Evolutionary conservation across 2,888 invertebrate species (phyloP), one percentile per base, ranked within the genome.

Genomic region (Eilema griseolum): DNA sequence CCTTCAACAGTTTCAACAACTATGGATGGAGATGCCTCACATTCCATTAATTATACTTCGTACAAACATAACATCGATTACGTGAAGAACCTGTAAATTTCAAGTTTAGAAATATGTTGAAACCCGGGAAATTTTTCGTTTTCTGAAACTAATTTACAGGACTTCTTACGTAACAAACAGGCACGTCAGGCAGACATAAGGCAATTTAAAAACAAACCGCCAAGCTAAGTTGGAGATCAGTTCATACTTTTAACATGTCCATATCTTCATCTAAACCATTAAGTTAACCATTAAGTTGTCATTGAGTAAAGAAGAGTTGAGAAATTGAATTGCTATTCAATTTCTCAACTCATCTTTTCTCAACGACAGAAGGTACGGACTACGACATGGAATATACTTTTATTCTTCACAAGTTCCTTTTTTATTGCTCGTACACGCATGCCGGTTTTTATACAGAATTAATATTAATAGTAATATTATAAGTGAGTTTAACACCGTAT

Each of bases 51-150:
- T 41, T 66, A 62, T 62, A 62, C 41, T 20, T 62, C 24, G 10
- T 3, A 62, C 52, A 67, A 67, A 67, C 56, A 62, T 67, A 67
- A 67, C 67, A 67, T 61, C 3, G 3, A 56, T 67, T 62, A 67
- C 67, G 61, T 14, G 8, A 67, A 37, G 37, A 61, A 10, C 8
- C 23, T 56, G 56, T 62, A 62, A 56, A 62, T 62, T 3, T 62
- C 4, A 20, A 52, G n/a, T n/a, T n/a, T n/a, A 52, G n/a, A 52
- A n/a, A 52, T 52, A n/a, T n/a, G 52, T n/a, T 52, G 52, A n/a
- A 52, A 52, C 52, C n/a, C n/a, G 52, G 52, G 2, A 52, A 52
- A 0, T 52, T n/a, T 52, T n/a, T 52, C 52, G 8, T 8, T 33
- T 33, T 33, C 31, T 33, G 31, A 33, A 33, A 33, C 31, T 33